Base-by-base conservation (phyloP, 2,113 vertebrate species). In the Pimephales promelas region DNA sequence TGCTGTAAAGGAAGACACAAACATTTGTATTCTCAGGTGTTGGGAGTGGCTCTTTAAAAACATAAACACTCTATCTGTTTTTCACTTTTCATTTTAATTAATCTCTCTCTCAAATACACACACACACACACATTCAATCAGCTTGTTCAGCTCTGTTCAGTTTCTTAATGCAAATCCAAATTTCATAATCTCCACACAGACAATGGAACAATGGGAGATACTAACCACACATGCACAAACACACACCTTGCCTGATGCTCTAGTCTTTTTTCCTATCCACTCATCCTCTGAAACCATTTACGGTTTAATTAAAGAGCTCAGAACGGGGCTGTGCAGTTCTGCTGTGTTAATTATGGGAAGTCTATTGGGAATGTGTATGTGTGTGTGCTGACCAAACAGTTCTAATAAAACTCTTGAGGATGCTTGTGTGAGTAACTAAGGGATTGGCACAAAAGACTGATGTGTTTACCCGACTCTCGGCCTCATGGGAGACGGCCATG, bases 231-330 rank as follows among this genome's bases (percentile, higher is more conserved):
- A 26, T n/a, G 4, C 14, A n/a, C 61, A 31, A 81, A 34, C 16
- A 14, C 62, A 52, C 61, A 34, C 62, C 28, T 66, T 47, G 40
- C n/a, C 40, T 6, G 59, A 14, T 7, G 36, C 45, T 22, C 43
- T 28, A 26, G 43, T 66, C 45, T 71, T 81, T 47, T 68, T 31
- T 52, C 73, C 22, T 36, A 79, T 84, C 79, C 71, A 84, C 68
- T 86, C 77, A 43, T 83, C 80, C 66, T 81, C 14, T 81, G 57
- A 81, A 83, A 81, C 77, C 77, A 79, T 87, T 87, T 79, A 85
- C 20, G 47, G 64, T 84, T 88, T 88, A 87, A 88, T 88, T 88
- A 88, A 88, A 79, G 81, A 68, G 28, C 47, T 74, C 47, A 43
- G 78, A 87, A 82, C 73, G 73, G 45, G 88, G 72, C 86, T 74